Base-by-base conservation (phyloP, 2,888 invertebrate genomes). In the Dexiosoma caninum region DNA sequence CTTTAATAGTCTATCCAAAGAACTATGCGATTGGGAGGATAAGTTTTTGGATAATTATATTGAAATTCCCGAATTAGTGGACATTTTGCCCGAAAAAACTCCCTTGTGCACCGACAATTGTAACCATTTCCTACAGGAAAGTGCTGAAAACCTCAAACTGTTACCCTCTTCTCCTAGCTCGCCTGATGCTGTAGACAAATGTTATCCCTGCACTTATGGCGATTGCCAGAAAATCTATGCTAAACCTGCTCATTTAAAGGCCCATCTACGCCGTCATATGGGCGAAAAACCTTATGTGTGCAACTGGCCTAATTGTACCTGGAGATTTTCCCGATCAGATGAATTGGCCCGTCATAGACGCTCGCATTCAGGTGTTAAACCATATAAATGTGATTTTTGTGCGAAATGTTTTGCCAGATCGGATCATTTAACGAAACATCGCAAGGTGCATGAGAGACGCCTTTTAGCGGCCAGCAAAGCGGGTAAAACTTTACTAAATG, bases 331-430 rank as follows among this genome's bases (percentile, higher is more conserved):
- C 16, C 92, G 98, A 74, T 98, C 98, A 0, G 98, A 98, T 89
- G 98, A 98, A 90, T 91, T 98, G 83, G 96, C 97, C 2, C 92
- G 98, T 19, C 98, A 98, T 89, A 94, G 95, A 67, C 93, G 98
- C 82, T 97, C 97, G n/a, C 98, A 98, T 90, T 97, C 97, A 0
- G 98, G 98, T 0, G 93, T 97, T 81, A 98, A 98, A 89, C 98
- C 98, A 0, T 98, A 98, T 90, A 93, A 94, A 76, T 98, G 98
- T 90, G 92, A 93, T 75, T 93, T 96, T 85, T 98, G 98, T 89
- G 93, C 94, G 59, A 98, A 98, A 90, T 93, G 90, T 81, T 98
- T 98, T 90, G 96, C 97, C 0, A 92, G 98, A 27, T 97, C 97
- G 30, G 98, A 98, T 90, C 98, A 98, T 89, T 92, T 98, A 74